A percentile compares a stretch with the other conserved stretches of the same genome.
phyloP scores from a whole-genome alignment of 2,113 vertebrate species.

The Tetraodon nigroviridis region DNA sequence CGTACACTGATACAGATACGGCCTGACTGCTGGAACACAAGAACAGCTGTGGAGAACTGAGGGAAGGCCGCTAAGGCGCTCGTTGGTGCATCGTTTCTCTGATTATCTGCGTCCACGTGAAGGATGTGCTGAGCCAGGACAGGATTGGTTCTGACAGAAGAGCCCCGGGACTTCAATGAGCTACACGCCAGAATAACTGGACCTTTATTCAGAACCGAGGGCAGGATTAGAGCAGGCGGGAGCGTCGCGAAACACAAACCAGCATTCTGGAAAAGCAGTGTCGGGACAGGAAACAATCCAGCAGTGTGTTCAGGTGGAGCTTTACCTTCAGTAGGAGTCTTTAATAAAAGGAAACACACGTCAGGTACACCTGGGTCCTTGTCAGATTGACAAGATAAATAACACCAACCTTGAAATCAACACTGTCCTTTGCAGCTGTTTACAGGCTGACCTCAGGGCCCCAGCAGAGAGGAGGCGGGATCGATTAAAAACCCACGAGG shows the following conservation, averaged over 20 bases:
- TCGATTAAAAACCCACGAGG: slow-evolving; percentile 36
- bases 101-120: not conserved
- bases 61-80: not conserved
- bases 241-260: no score
- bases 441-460: no score
- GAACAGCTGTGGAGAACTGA: slow-evolving; percentile 4
- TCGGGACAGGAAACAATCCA: no score
- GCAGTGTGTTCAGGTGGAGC: no score
- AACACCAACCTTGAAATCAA: not conserved
- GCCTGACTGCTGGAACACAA: slow-evolving; percentile 32
- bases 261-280: no score
- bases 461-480: no score
- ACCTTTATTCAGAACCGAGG: no score
- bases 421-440: no score
- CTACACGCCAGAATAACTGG: not conserved
- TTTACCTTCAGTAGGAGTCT: no score
- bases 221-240: no score
- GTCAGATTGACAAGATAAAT: not conserved
- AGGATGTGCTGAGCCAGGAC: not conserved
- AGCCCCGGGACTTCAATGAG: slow-evolving; percentile 1
- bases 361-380: slow-evolving; percentile 15
- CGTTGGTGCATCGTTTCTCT: not conserved
- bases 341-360: no score
- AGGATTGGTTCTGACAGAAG: not conserved
- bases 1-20: slow-evolving; percentile 34